Evolutionary conservation across 2,797 vertebrate genomes (phyloP).

Genomic region (Orestias chungarensis): DNA sequence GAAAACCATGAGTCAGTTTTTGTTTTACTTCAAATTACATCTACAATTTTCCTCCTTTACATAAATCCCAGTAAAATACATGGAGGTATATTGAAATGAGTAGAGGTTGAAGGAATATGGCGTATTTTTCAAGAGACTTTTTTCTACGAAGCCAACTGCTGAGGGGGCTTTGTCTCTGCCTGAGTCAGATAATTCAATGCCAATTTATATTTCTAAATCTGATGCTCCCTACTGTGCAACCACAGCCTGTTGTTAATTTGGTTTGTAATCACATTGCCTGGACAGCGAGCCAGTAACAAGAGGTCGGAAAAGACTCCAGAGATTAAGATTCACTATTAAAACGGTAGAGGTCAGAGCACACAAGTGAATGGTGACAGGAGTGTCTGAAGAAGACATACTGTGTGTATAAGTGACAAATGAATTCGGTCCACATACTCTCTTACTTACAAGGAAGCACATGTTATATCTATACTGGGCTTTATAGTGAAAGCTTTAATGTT

Average conservation of each 20-base stretch:
- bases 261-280: slow-evolving; percentile 74
- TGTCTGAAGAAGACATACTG: slow-evolving; percentile 46
- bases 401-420: slow-evolving; percentile 36
- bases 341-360: slow-evolving; percentile 50
- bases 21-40: not conserved
- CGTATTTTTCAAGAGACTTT: not conserved
- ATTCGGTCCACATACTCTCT: slow-evolving; percentile 38
- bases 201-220: slow-evolving; percentile 71
- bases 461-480: slow-evolving; percentile 39
- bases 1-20: not conserved
- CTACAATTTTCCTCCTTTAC: not conserved
- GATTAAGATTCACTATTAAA: slow-evolving; percentile 44
- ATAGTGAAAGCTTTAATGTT: slow-evolving; percentile 52
- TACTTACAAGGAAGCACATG: slow-evolving; percentile 19
- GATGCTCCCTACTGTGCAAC: slow-evolving; percentile 67
- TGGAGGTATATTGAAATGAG: not conserved
- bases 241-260: slow-evolving; percentile 76
- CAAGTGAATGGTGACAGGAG: slow-evolving; percentile 32
- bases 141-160: slow-evolving; percentile 41
- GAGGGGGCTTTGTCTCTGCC: slow-evolving; percentile 49
- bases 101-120: not conserved
- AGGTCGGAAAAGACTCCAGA: slow-evolving; percentile 46
- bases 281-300: slow-evolving; percentile 31
- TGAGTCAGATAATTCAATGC: slow-evolving; percentile 68
- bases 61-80: not conserved